Base-by-base conservation (phyloP, 2,888 invertebrate species). In the Epirrhoe tristata region DNA sequence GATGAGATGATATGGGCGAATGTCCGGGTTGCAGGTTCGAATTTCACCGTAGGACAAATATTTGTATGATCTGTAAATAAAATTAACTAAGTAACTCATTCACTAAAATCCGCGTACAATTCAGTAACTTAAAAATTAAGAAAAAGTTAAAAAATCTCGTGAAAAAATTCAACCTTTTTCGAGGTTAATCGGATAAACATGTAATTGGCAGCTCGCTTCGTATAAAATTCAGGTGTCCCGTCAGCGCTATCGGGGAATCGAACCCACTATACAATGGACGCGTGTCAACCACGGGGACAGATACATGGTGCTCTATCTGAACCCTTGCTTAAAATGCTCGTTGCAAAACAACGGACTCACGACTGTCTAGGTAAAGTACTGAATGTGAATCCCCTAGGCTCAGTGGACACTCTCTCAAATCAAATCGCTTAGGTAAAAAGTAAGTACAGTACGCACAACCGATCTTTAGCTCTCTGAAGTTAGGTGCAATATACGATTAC, bases 251-350 rank as follows among this genome's bases (percentile, higher is more conserved):
- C 75, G 72, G 69, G 76, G 81, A 75, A 76, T 82, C 83, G 80
- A 81, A 85, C 83, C 79, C 75, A 74, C 75, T 74, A 73, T 56
- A 84, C 86, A 87, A 86, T 85, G 86, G 88, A 86, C 87, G 79
- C 74, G 73, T 78, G 82, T 84, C 83, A 81, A 76, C 24, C 24
- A 76, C 76, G 32, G 6, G 1, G 77, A 70, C 71, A 70, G 66
- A 61, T 69, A 73, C 70, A 73, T 54, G 72, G 51, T 64, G 36
- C 43, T 46, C 57, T 46, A 51, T 39, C 51, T 52, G 43, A 16
- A 14, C 14, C 6, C 12, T 48, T 4, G 16, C 14, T 48, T 48
- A 24, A 24, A 24, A n/a, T n/a, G n/a, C n/a, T n/a, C n/a, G n/a
- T n/a, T n/a, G n/a, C n/a, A n/a, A 24, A 24, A 24, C 24, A 24